Base-by-base conservation (phyloP, 2,113 vertebrate genomes). In the Pachyramphus minor region DNA sequence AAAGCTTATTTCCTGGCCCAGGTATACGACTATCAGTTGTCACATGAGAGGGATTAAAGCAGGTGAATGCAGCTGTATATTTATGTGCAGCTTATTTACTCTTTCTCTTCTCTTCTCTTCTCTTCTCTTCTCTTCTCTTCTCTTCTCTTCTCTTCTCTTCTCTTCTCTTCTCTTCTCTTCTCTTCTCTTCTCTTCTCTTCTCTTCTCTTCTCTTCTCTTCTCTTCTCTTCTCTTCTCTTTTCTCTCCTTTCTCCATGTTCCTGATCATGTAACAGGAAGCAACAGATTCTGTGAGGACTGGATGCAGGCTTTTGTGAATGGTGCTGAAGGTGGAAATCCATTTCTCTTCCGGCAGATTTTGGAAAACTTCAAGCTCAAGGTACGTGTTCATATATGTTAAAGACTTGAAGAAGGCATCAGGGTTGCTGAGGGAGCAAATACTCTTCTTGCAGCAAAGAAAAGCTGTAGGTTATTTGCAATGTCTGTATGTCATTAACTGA, bases 301-400 rank as follows among this genome's bases (percentile, higher is more conserved):
- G 99, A 99, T 98, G 97, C 99, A 98, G 53, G 98, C 99, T 8
- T 99, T 99, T 97, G 83, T 99, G 59, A 99, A 99, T 4, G 98
- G 98, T 22, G 97, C 98, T 16, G 99, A 99, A 96, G 98, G 98
- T 5, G 98, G 98, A 86, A 99, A 99, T 94, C 99, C 99, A 4
- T 99, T 99, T 97, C 98, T 99, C 89, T 98, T 99, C 89, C 96
- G 98, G 49, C 99, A 99, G 97, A 99, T 99, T 90, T 97, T 99
- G 97, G 99, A 99, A 96, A 99, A 99, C 98, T 99, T 99, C 97
- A 99, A 99, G 97, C 97, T 99, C 31, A 99, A 99, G 99, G 99
- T 99, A 98, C 78, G 10, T 81, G n/a, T 72, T 56, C 10, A 7
- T 52, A 6, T 33, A 4, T 31, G 8, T 74, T 84, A 75, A 71